Base-by-base conservation (phyloP, 1,140 invertebrate genomes). In the Psix sp. region DNA sequence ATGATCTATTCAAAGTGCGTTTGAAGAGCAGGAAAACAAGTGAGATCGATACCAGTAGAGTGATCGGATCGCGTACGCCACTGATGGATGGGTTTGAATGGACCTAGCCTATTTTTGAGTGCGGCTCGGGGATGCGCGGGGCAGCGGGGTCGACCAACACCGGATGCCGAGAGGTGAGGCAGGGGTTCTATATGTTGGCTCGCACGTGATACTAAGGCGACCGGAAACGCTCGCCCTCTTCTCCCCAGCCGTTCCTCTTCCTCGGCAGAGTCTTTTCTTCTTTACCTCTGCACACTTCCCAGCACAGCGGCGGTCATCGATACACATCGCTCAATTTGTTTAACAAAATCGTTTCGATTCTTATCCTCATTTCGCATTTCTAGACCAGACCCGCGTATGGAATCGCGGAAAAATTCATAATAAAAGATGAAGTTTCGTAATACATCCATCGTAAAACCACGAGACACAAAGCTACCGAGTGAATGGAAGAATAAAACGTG, bases 161-260 rank as follows among this genome's bases (percentile, higher is more conserved):
- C 77, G 79, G 80, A 80, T 78, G 78, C 65, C 49, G 70, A 65
- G 75, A 76, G 80, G 77, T 49, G 70, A 77, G 76, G 78, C 75
- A 65, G 73, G 78, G 76, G 76, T 62, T 74, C 71, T 56, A 63
- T 76, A 83, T 81, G 77, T 80, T 80, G 80, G 79, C 84, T 84
- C 83, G 84, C 84, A 86, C 85, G 85, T 86, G 84, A 87, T 85
- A 85, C 82, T 80, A 80, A 85, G 79, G 70, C 74, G 83, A 85
- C 84, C 85, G 84, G 85, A 86, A 85, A 79, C 62, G 73, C 76
- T 81, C 80, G 71, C 80, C 80, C 76, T 80, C 82, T 77, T 80
- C 65, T 77, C 67, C 73, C 74, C 76, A 56, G 45, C 39, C 39
- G 77, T 57, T 67, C 73, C 70, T 29, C 24, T 26, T 15, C 20